A percentile compares a stretch with the other conserved stretches of the same genome.
These are phyloP conservation scores for Ammodytes marinus DNA, from an alignment of 2,113 vertebrate species.

Conservation along the genomic window DNA sequence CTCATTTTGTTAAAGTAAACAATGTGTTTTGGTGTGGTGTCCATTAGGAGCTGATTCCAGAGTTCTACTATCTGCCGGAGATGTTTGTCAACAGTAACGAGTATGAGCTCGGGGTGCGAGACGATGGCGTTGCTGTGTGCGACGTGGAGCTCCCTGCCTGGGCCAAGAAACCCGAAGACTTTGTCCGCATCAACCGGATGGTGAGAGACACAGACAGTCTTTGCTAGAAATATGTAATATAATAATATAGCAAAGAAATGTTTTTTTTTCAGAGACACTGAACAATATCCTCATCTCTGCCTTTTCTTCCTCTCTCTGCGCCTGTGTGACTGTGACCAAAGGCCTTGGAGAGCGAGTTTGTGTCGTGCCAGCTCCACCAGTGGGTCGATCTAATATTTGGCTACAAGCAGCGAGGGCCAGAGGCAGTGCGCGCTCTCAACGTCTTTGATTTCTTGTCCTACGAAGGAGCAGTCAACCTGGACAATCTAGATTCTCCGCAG, in stretches of 20 bases:
- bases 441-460: slow-evolving; percentile 98
- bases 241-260: neutral
- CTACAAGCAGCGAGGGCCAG: slow-evolving; percentile 97
- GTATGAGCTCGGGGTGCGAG: slow-evolving; percentile 92
- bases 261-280: neutral
- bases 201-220: slow-evolving; percentile 79
- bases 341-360: slow-evolving; percentile 98
- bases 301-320: neutral
- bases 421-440: slow-evolving; percentile 95
- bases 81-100: slow-evolving; percentile 99
- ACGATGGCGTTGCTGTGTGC: slow-evolving; percentile 90
- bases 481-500: slow-evolving; percentile 90
- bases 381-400: slow-evolving; percentile 99
- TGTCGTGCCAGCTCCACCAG: slow-evolving; percentile 98
- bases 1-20: neutral
- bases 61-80: slow-evolving; percentile 99
- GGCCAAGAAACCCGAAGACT: slow-evolving; percentile 99
- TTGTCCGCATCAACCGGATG: slow-evolving; percentile 99
- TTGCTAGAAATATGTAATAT: neutral
- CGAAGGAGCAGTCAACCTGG: slow-evolving; percentile 94
- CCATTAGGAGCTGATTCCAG: slow-evolving; percentile 94
- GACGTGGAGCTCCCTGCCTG: slow-evolving; percentile 95
- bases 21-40: neutral
- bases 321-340: slow-evolving; percentile 67
- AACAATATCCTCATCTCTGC: neutral